Evolutionary conservation across 2,797 vertebrate genomes (phyloP).

Genomic region (Bryconaethiops microstoma): DNA sequence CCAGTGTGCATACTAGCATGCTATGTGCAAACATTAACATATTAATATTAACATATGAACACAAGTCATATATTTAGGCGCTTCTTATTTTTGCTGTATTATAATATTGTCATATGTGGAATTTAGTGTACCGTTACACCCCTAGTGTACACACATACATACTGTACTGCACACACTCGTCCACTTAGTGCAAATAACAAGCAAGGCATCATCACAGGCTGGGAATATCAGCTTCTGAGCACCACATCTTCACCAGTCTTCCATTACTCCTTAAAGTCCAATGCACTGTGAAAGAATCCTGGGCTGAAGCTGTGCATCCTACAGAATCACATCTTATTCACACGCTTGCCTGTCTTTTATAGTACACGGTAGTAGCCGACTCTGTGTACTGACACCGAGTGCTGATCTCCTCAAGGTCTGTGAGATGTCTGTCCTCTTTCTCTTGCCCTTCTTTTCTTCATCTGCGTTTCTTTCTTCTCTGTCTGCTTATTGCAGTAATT

Average conservation of each 20-base stretch:
- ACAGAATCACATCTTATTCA: constrained; percentile 51
- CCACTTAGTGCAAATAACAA: constrained; percentile 80
- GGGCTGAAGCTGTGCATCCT: constrained; percentile 62
- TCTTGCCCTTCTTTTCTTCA: constrained; percentile 22
- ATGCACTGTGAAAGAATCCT: constrained; percentile 69
- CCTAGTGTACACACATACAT: constrained; percentile 19
- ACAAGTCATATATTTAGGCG: too few relatives aligned
- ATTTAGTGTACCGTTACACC: not conserved
- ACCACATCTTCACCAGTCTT: constrained; percentile 57
- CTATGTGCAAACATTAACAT: too few relatives aligned
- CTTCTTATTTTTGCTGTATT: too few relatives aligned
- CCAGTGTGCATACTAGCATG: too few relatives aligned
- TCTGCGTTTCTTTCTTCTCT: constrained; percentile 41
- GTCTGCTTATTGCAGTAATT: constrained; percentile 75
- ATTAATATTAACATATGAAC: too few relatives aligned
- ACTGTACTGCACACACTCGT: constrained; percentile 51
- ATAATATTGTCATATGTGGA: too few relatives aligned
- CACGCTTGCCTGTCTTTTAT: constrained; percentile 35
- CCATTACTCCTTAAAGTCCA: constrained; percentile 73
- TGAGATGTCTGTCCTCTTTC: constrained; percentile 68
- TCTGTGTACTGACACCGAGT: constrained; percentile 50
- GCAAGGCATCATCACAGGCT: constrained; percentile 68
- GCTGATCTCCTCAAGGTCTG: constrained; percentile 52
- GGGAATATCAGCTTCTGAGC: constrained; percentile 53
- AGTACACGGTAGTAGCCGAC: constrained; percentile 55